These are phyloP conservation scores for Colletes gigas DNA, from an alignment of 1,140 invertebrate genomes.

Conservation along the genomic window DNA sequence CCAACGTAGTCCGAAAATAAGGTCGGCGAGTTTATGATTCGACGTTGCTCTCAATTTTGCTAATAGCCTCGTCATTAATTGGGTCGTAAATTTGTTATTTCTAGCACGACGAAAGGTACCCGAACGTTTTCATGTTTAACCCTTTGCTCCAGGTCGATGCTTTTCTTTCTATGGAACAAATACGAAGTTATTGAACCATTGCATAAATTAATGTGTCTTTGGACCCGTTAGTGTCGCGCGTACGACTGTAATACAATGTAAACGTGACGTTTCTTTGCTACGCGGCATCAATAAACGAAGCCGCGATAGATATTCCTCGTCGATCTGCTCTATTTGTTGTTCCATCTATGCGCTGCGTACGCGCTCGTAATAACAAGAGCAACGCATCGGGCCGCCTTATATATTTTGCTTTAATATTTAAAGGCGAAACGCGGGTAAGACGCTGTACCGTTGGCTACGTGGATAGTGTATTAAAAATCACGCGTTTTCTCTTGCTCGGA, in stretches of 20 bases:
- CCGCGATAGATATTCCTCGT: conserved; percentile 37
- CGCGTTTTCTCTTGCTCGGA: conserved; percentile 1
- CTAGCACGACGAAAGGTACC: conserved; percentile 2
- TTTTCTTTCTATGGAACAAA: background rate
- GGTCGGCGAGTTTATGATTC: conserved; percentile 35
- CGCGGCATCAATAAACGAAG: conserved; percentile 26
- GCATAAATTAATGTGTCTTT: background rate
- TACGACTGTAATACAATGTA: conserved; percentile 5
- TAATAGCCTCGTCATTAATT: conserved; percentile 35
- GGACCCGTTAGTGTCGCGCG: background rate
- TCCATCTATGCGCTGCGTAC: conserved; percentile 3
- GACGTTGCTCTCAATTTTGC: conserved; percentile 27
- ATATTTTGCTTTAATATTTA: conserved; percentile 21
- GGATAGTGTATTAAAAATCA: background rate
- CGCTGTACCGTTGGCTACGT: no score
- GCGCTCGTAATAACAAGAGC: conserved; percentile 24
- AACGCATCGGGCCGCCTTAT: background rate
- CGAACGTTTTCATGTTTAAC: no score
- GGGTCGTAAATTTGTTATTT: conserved; percentile 27
- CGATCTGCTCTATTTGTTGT: conserved; percentile 47
- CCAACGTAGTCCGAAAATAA: conserved; percentile 33
- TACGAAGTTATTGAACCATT: background rate
- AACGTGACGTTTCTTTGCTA: conserved; percentile 30
- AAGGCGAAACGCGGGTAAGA: background rate
- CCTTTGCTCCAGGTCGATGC: no score